Conservation (phyloP, 64 coral and sea anemone genomes). For the Exaiptasia diaphana region DNA sequence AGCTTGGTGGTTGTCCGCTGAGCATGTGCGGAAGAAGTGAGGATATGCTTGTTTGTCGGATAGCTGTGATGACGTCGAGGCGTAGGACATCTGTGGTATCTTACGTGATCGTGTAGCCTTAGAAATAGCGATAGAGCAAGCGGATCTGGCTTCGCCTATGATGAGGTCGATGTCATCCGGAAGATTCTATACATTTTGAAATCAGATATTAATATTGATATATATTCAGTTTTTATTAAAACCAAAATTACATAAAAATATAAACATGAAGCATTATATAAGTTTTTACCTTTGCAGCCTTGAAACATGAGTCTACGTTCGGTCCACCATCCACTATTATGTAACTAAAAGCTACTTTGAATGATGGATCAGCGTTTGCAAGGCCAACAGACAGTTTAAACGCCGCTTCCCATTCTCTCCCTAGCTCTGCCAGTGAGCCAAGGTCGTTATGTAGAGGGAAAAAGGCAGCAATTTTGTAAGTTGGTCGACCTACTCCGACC, state of each 20-base stretch:
- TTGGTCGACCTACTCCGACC: conserved; percentile 72
- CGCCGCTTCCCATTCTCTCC: conserved; percentile 83
- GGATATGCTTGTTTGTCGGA: conserved; percentile 84
- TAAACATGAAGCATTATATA: too few species aligned
- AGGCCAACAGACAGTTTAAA: conserved; percentile 71
- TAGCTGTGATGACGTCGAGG: conserved; percentile 56
- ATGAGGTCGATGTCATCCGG: conserved; percentile 77
- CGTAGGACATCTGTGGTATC: conserved; percentile 88
- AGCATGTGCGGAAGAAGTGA: conserved; percentile 80
- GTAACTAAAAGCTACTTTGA: conserved; percentile 83
- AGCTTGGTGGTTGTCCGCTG: conserved; percentile 64
- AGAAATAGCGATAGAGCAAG: conserved; percentile 76
- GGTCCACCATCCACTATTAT: conserved; percentile 66
- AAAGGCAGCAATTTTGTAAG: conserved; percentile 98
- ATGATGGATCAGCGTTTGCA: conserved; percentile 61
- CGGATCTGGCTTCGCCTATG: conserved; percentile 78
- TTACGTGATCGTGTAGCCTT: conserved; percentile 60
- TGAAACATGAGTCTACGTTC: conserved; percentile 33
- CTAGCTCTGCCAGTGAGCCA: conserved; percentile 68
- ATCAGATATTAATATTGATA: not conserved
- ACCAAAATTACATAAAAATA: not conserved
- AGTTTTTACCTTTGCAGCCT: conserved; percentile 73
- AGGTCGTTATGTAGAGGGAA: conserved; percentile 72
- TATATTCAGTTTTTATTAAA: not conserved
- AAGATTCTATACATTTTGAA: conserved; percentile 34